A percentile compares a stretch with the other conserved stretches of the same genome.
Evolutionary conservation across 1,140 invertebrate species (phyloP).

Genomic region (Oncopodura yosiiana): DNA sequence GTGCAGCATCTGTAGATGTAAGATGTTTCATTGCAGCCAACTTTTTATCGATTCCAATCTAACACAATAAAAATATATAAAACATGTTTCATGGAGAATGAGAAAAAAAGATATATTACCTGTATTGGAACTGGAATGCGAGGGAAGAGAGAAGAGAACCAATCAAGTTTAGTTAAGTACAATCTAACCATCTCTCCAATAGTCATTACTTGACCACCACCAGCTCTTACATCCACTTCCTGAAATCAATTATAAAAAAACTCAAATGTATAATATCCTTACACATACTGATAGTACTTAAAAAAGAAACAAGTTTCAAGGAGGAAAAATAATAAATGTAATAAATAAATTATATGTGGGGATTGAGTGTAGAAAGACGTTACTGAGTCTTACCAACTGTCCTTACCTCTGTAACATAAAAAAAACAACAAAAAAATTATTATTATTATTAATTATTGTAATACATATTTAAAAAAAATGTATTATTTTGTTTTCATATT

Average conservation of each 20-base stretch:
- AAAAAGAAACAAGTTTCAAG: not conserved
- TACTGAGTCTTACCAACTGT: slow-evolving; percentile 19
- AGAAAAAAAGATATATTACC: slow-evolving; percentile 42
- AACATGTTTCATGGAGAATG: not conserved
- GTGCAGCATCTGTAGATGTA: slow-evolving; percentile 28
- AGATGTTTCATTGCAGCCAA: slow-evolving; percentile 31
- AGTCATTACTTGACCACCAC: slow-evolving; percentile 84
- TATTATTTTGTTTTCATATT: too few species aligned
- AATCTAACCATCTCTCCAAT: slow-evolving; percentile 89
- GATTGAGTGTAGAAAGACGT: slow-evolving; percentile 8
- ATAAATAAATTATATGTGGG: not conserved
- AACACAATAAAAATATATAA: not conserved
- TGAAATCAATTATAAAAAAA: slow-evolving; percentile 38
- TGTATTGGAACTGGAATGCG: slow-evolving; percentile 99
- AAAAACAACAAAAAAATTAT: too few species aligned
- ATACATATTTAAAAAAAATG: too few species aligned
- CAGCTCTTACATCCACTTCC: slow-evolving; percentile 94
- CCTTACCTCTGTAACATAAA: too few species aligned
- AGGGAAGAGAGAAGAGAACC: slow-evolving; percentile 97
- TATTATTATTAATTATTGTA: too few species aligned
- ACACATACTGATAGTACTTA: slow-evolving; percentile 1
- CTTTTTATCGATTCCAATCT: slow-evolving; percentile 33
- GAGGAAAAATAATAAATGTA: not conserved
- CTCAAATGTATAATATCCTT: not conserved
- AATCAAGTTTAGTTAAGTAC: slow-evolving; percentile 91